A percentile compares a stretch with the other conserved stretches of the same genome.
phyloP scores from a whole-genome alignment of 2,113 vertebrate genomes.

The Leucopsar rothschildi region DNA sequence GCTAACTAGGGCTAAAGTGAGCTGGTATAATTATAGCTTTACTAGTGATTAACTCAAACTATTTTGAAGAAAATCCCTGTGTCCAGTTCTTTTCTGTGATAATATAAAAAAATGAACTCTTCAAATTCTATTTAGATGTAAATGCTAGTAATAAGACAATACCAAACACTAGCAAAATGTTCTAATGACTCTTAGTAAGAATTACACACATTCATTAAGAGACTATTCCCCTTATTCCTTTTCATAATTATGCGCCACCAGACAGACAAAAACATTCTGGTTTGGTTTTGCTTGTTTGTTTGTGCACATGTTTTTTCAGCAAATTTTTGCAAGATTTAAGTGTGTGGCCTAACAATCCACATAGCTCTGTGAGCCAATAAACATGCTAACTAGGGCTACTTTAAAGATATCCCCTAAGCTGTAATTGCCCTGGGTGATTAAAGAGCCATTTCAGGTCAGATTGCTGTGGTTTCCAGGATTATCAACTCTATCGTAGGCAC shows the following conservation, averaged over 20 bases:
- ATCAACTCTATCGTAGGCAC: fast-evolving
- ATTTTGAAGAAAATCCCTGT: not conserved
- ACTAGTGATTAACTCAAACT: not conserved
- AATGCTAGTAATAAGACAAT: not conserved
- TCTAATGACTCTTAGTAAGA: not conserved
- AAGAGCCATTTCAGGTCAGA: not conserved
- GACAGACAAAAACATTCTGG: not conserved
- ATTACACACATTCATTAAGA: not conserved
- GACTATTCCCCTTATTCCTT: not conserved
- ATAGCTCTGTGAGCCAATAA: not conserved
- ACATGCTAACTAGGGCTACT: not conserved
- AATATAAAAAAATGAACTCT: not conserved
- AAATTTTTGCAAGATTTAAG: not conserved
- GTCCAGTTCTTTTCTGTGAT: not conserved
- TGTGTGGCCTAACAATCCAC: no score
- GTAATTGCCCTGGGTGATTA: not conserved
- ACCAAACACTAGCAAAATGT: not conserved
- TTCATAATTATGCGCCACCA: not conserved
- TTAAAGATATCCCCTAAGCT: not conserved
- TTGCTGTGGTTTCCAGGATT: not conserved
- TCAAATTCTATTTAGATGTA: not conserved
- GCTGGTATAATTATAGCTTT: not conserved
- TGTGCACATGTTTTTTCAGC: not conserved
- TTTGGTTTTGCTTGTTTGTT: not conserved
- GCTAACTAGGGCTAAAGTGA: not conserved